Conservation (phyloP, 37 sponge, comb jelly and placozoan genomes). For the Diacarnus erythraeanus region DNA sequence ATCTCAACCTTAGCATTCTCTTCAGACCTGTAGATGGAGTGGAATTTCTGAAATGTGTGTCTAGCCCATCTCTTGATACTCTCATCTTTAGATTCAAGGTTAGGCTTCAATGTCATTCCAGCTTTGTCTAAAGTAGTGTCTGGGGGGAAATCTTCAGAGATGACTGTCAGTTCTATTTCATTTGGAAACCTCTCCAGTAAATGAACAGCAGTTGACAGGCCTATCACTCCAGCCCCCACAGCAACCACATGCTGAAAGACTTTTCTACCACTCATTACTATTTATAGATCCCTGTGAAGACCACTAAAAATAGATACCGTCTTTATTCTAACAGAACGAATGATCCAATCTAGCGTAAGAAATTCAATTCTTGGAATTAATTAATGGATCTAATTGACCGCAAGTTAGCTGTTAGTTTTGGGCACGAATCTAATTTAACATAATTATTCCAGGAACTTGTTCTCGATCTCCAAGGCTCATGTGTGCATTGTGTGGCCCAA, state of each 20-base stretch:
- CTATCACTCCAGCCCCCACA: slow-evolving; percentile 65
- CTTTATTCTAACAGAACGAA: too few relatives aligned
- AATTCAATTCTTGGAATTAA: too few relatives aligned
- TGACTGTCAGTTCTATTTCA: slow-evolving; percentile 6
- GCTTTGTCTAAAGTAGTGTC: slow-evolving; percentile 49
- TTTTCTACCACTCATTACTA: too few relatives aligned
- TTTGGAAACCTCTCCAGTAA: slow-evolving; percentile 2
- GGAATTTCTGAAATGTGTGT: slow-evolving; percentile 3
- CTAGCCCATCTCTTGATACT: slow-evolving; percentile 1
- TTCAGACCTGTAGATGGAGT: slow-evolving; percentile 10
- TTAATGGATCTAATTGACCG: too few relatives aligned
- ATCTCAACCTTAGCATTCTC: slow-evolving; percentile 17
- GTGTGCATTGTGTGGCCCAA: too few relatives aligned
- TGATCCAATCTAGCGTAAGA: too few relatives aligned
- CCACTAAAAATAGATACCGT: too few relatives aligned
- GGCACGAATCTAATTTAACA: too few relatives aligned
- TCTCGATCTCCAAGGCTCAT: too few relatives aligned
- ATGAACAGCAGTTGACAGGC: slow-evolving; percentile 32
- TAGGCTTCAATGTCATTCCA: slow-evolving; percentile 36
- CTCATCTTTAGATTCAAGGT: background rate
- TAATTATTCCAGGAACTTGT: too few relatives aligned
- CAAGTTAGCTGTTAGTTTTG: too few relatives aligned
- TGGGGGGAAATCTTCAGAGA: slow-evolving; percentile 53
- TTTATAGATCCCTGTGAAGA: too few relatives aligned
- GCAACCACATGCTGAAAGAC: slow-evolving; percentile 37